Percentiles rank a stretch among this genome's conserved stretches.
Conservation (phyloP, 2,888 invertebrate species). For the Andrena chrysosceles region DNA sequence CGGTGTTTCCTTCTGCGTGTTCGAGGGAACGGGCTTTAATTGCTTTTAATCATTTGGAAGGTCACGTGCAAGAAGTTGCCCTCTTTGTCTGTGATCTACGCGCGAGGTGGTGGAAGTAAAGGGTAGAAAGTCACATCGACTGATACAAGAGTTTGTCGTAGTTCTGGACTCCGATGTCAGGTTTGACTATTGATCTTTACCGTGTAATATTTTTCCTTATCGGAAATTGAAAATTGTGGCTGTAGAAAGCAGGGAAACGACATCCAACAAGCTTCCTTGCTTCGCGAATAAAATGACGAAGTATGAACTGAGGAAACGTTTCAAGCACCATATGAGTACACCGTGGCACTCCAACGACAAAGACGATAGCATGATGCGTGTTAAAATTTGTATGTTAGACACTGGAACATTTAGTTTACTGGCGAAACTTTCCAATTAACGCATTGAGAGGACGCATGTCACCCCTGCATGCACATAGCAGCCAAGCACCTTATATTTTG, state of each 20-base stretch:
- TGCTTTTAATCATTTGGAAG: constrained; percentile 46
- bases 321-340: constrained; percentile 59
- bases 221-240: neutral
- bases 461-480: constrained; percentile 77
- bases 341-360: neutral
- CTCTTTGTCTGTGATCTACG: neutral
- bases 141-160: neutral
- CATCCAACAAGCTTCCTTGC: constrained; percentile 47
- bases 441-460: constrained; percentile 69
- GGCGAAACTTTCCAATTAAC: neutral
- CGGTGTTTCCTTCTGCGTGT: constrained; percentile 19
- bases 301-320: constrained; percentile 14
- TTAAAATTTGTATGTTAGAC: too few species aligned
- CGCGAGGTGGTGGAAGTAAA: constrained; percentile 30
- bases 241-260: neutral
- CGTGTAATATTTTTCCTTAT: neutral
- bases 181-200: neutral
- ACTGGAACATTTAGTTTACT: neutral
- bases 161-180: neutral
- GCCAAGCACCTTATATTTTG: constrained; percentile 77
- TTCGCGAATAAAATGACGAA: neutral
- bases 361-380: neutral
- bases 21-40: constrained; percentile 42
- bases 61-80: neutral
- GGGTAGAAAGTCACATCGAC: constrained; percentile 14